Conservation (phyloP, 2,888 invertebrate genomes). For the Acanthacorydalis orientalis region DNA sequence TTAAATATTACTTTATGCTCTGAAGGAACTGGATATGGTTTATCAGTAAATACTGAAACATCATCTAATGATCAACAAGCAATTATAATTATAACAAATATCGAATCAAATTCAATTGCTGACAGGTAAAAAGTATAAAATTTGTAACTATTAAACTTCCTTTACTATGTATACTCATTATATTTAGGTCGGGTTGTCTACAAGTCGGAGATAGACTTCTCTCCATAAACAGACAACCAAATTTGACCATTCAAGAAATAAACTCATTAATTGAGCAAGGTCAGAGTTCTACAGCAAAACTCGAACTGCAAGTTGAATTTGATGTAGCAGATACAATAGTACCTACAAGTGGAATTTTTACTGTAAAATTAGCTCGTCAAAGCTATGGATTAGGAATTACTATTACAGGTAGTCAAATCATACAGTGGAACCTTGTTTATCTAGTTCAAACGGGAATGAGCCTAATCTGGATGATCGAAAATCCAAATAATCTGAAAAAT, state of each 20-base stretch:
- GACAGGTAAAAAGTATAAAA: conserved; percentile 28
- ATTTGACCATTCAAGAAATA: conserved; percentile 40
- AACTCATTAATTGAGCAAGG: conserved; percentile 26
- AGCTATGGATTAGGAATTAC: conserved; percentile 76
- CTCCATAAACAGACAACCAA: conserved; percentile 66
- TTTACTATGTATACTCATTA: neutral
- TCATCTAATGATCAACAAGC: conserved; percentile 22
- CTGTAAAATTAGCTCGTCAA: conserved; percentile 69
- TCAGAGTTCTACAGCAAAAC: conserved; percentile 39
- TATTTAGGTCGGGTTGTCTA: conserved; percentile 50
- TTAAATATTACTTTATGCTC: conserved; percentile 31
- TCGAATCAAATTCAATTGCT: conserved; percentile 36
- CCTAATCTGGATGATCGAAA: too few species aligned
- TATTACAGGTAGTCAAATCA: conserved; percentile 69
- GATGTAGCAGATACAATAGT: conserved; percentile 84
- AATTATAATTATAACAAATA: conserved; percentile 28
- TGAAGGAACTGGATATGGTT: conserved; percentile 32
- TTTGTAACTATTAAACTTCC: neutral
- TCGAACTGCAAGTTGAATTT: conserved; percentile 72
- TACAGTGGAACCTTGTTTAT: too few species aligned
- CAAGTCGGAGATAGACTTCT: conserved; percentile 71
- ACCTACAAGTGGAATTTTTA: conserved; percentile 79
- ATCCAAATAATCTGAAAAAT: too few species aligned
- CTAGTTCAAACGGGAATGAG: too few species aligned
- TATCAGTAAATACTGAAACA: conserved; percentile 31